These are phyloP conservation scores for Lanius ludovicianus DNA, from an alignment of 2,113 vertebrate genomes.

Conservation along the genomic window DNA sequence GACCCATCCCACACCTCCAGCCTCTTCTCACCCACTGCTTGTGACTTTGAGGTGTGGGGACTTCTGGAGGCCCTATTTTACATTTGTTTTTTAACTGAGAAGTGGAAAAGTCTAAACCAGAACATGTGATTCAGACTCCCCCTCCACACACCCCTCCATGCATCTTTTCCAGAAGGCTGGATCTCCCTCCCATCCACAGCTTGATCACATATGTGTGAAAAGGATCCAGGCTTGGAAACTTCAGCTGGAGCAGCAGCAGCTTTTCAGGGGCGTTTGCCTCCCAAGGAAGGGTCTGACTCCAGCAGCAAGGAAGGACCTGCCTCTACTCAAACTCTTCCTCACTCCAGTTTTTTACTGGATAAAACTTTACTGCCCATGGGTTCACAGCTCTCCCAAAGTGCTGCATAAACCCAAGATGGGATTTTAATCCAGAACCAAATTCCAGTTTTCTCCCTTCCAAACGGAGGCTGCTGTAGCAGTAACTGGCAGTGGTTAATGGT, in stretches of 20 bases:
- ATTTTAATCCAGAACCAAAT: neutral
- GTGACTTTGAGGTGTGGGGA: rapidly evolving
- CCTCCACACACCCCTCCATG: neutral
- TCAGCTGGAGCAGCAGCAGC: neutral
- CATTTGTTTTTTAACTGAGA: neutral
- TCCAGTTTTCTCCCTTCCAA: neutral
- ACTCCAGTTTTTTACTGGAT: neutral
- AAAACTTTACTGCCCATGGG: neutral
- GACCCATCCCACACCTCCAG: neutral
- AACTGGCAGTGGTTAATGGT: neutral
- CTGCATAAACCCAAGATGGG: neutral
- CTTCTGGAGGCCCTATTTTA: neutral
- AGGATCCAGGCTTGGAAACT: neutral
- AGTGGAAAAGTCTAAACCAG: neutral
- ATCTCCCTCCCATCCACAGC: constrained; percentile 11
- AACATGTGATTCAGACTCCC: neutral
- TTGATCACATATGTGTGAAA: constrained; percentile 21
- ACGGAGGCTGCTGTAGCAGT: neutral
- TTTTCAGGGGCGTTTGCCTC: neutral
- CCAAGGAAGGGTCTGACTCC: neutral
- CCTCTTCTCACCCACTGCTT: neutral
- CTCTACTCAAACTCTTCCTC: neutral
- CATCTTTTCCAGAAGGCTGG: neutral
- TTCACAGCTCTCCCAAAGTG: neutral
- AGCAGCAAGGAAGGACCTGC: neutral